Conservation (phyloP, 2,797 vertebrate species). For the Masticophis lateralis region DNA sequence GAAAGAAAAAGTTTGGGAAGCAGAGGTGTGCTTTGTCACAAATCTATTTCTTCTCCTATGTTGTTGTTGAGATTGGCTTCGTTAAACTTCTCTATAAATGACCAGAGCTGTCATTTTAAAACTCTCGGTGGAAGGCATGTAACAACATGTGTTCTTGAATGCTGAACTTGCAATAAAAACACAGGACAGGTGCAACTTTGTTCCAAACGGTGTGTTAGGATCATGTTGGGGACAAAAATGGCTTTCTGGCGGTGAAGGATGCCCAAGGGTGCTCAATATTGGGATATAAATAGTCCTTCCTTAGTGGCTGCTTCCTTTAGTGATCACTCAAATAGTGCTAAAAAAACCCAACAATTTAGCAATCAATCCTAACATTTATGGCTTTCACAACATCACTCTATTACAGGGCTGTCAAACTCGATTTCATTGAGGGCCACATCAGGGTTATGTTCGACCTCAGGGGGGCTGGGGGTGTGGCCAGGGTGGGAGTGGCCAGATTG, state of each 20-base stretch:
- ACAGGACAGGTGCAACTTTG: neutral
- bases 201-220: neutral
- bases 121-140: neutral
- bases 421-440: too few relatives aligned
- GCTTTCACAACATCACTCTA: neutral
- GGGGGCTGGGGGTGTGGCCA: too few relatives aligned
- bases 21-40: neutral
- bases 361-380: neutral
- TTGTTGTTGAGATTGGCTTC: neutral
- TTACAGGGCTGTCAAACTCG: too few relatives aligned
- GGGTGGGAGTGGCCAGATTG: too few relatives aligned
- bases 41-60: slow-evolving; percentile 16
- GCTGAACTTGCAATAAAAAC: slow-evolving; percentile 9
- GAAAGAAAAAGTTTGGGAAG: neutral
- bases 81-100: slow-evolving; percentile 6
- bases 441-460: too few relatives aligned
- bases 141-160: slow-evolving; percentile 51
- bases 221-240: neutral
- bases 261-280: neutral
- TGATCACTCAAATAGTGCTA: neutral
- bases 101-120: slow-evolving; percentile 1
- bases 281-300: neutral
- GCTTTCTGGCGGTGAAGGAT: neutral
- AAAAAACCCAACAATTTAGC: neutral
- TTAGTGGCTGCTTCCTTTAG: neutral